A percentile compares a stretch with the other conserved stretches of the same genome.
Evolutionary conservation across 53 echinoderm and acorn worm species (phyloP).

Genomic region (Stichopus horrens): DNA sequence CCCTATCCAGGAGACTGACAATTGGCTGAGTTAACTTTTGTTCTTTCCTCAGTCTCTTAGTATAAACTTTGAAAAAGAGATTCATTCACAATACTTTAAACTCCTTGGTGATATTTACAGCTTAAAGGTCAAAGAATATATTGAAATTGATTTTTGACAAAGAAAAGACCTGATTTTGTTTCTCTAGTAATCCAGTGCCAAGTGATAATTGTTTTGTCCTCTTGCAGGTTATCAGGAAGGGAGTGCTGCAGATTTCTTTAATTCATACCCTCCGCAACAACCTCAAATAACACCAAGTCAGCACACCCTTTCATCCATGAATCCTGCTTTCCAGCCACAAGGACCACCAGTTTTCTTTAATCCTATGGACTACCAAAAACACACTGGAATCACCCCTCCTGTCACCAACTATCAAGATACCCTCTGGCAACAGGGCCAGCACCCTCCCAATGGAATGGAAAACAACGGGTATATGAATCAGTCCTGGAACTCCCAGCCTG

Average conservation of each 20-base stretch:
- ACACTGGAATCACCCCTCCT: conserved; percentile 7
- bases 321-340: conserved; percentile 43
- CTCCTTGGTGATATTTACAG: too few relatives aligned
- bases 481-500: conserved; percentile 6
- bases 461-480: conserved; percentile 14
- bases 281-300: conserved; percentile 21
- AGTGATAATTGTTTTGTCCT: not conserved
- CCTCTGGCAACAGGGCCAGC: conserved; percentile 23
- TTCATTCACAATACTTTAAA: too few relatives aligned
- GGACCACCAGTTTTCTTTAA: conserved; percentile 44
- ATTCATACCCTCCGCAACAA: conserved; percentile 7
- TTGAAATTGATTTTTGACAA: too few relatives aligned
- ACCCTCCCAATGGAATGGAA: conserved; percentile 46
- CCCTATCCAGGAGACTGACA: too few relatives aligned
- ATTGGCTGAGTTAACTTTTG: too few relatives aligned
- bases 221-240: conserved; percentile 20
- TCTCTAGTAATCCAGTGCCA: too few relatives aligned
- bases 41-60: too few relatives aligned
- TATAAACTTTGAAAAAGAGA: too few relatives aligned
- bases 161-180: too few relatives aligned
- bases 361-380: conserved; percentile 40
- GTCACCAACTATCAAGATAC: conserved; percentile 21
- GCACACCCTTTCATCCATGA: conserved; percentile 14
- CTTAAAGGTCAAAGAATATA: too few relatives aligned
- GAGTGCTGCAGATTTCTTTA: conserved; percentile 38